Percentiles rank a stretch among this genome's conserved stretches.
These are phyloP conservation scores for Wiebesia pumilae DNA, from an alignment of 1,140 invertebrate species.

Conservation along the genomic window DNA sequence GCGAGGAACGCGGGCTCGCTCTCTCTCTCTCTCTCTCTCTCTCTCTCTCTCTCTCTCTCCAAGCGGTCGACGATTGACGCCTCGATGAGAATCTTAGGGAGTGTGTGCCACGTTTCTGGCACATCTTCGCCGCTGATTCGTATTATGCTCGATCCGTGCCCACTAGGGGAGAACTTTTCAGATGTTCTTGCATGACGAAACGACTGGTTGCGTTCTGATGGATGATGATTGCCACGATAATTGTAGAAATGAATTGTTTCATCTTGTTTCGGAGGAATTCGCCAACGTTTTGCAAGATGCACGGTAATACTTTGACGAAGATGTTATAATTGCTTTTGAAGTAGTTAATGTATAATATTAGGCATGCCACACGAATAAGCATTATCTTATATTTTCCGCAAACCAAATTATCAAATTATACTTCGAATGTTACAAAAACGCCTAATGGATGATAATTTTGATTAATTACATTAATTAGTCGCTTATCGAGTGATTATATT, in stretches of 20 bases:
- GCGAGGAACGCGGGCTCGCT: neutral
- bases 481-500: neutral
- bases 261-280: neutral
- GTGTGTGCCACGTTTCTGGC: neutral
- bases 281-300: neutral
- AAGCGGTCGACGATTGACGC: slow-evolving; percentile 35
- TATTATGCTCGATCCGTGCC: neutral
- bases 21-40: too few species aligned
- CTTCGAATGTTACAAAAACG: neutral
- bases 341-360: neutral
- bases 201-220: slow-evolving; percentile 4
- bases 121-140: slow-evolving; percentile 5
- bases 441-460: neutral
- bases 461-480: neutral
- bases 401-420: neutral
- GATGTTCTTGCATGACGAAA: slow-evolving; percentile 3
- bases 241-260: slow-evolving; percentile 28
- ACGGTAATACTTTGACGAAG: neutral
- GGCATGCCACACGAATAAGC: too few species aligned
- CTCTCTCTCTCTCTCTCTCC: neutral
- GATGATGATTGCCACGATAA: slow-evolving; percentile 34
- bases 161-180: neutral
- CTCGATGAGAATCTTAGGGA: slow-evolving; percentile 32
- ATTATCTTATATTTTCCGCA: neutral
- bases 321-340: neutral